phyloP scores from a whole-genome alignment of 2,113 vertebrate genomes.

The Prinia subflava region DNA sequence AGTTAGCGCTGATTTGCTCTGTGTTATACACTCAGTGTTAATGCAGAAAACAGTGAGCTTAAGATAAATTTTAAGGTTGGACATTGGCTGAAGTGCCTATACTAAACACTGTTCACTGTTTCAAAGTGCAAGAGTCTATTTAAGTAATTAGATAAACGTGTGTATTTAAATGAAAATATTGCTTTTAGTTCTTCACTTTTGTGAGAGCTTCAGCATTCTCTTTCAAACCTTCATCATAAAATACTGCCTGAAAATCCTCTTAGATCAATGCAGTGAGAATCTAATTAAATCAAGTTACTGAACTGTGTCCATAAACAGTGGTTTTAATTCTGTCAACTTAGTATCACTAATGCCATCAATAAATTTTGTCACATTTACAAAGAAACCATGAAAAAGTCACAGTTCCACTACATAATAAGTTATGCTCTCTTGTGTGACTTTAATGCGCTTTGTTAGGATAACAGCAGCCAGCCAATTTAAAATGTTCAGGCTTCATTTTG shows the following conservation, averaged over 20 bases:
- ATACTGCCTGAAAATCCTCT: slow-evolving; percentile 20
- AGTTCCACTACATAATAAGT: slow-evolving; percentile 27
- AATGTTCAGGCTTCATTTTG: slow-evolving; percentile 43
- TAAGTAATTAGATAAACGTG: not conserved
- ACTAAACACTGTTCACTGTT: not conserved
- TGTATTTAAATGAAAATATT: not conserved
- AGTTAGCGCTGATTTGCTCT: not conserved
- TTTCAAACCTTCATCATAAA: not conserved
- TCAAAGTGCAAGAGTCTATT: not conserved
- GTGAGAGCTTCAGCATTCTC: not conserved
- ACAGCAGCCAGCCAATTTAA: slow-evolving; percentile 48
- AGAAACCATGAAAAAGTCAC: slow-evolving; percentile 54
- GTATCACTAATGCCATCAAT: slow-evolving; percentile 47
- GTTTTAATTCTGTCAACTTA: slow-evolving; percentile 63
- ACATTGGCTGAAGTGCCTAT: not conserved
- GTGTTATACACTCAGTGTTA: not conserved
- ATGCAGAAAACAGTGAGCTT: not conserved
- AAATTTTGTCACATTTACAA: slow-evolving; percentile 59
- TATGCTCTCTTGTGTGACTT: slow-evolving; percentile 26
- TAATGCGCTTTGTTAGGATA: slow-evolving; percentile 30
- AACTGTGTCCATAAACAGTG: slow-evolving; percentile 56
- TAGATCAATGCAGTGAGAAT: slow-evolving; percentile 15
- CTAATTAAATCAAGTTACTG: slow-evolving; percentile 64
- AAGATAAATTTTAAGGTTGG: not conserved
- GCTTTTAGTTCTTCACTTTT: not conserved